phyloP scores from a whole-genome alignment of 2,113 vertebrate genomes.

The Pongo abelii region DNA sequence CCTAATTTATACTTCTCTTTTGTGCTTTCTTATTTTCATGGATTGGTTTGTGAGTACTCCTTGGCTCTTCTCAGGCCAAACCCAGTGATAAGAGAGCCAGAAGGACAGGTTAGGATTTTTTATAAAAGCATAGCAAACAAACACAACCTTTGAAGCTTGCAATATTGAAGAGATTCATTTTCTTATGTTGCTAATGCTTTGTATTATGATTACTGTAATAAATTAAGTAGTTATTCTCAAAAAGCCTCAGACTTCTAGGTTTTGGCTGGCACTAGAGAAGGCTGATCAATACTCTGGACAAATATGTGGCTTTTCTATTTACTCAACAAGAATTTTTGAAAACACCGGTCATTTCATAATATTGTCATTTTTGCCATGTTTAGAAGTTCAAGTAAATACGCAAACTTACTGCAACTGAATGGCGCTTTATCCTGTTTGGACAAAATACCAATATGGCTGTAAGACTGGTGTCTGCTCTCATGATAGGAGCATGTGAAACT shows the following conservation, averaged over 20 bases:
- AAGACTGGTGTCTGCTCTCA: background rate
- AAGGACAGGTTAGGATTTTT: background rate
- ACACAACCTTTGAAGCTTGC: background rate
- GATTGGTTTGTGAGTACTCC: background rate
- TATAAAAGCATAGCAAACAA: background rate
- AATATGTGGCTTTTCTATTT: slow-evolving; percentile 57
- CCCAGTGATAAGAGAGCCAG: background rate
- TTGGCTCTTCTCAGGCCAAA: background rate
- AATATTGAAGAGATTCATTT: background rate
- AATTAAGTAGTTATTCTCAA: slow-evolving; percentile 12
- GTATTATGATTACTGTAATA: slow-evolving; percentile 15
- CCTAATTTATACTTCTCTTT: background rate
- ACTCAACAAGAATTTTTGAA: background rate
- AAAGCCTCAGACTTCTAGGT: slow-evolving; percentile 5
- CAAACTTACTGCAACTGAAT: background rate
- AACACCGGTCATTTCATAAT: slow-evolving; percentile 27
- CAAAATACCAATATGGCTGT: background rate
- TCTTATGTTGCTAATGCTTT: background rate
- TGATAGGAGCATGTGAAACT: background rate
- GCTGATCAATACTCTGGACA: slow-evolving; percentile 44
- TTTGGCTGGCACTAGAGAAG: slow-evolving; percentile 23
- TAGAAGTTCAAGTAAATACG: slow-evolving; percentile 37
- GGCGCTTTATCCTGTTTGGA: slow-evolving; percentile 39
- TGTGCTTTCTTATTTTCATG: background rate
- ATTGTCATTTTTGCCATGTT: slow-evolving; percentile 42